Conservation (phyloP, 2,888 invertebrate genomes). For the Encarsia formosa region DNA sequence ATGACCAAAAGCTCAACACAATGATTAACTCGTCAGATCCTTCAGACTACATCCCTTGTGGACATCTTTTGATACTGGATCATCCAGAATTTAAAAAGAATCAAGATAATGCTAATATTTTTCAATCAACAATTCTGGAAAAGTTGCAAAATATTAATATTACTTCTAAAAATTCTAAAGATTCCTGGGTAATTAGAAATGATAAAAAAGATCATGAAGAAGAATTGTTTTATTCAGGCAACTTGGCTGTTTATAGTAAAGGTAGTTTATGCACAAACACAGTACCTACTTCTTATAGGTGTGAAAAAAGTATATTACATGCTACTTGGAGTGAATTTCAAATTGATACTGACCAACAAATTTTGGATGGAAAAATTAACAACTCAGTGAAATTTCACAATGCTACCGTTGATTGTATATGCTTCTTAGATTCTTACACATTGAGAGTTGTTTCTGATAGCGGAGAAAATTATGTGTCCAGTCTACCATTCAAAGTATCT, state of each 20-base stretch:
- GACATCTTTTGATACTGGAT: no score
- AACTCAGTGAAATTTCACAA: slow-evolving; percentile 54
- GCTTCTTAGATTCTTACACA: slow-evolving; percentile 71
- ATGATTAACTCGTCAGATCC: no score
- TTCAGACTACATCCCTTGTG: no score
- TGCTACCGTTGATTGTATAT: slow-evolving; percentile 63
- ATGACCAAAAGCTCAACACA: no score
- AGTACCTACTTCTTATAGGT: slow-evolving; percentile 64
- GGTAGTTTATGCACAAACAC: slow-evolving; percentile 40
- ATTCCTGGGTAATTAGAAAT: no score
- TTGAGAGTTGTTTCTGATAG: slow-evolving; percentile 73
- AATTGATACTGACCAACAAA: slow-evolving; percentile 52
- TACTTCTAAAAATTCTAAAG: no score
- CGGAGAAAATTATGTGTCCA: slow-evolving; percentile 79
- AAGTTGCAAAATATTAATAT: no score
- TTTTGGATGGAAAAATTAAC: slow-evolving; percentile 52
- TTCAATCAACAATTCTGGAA: no score
- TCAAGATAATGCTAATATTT: no score
- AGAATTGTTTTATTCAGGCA: slow-evolving; percentile 81
- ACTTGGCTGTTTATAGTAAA: slow-evolving; percentile 64
- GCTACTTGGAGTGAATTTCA: slow-evolving; percentile 70
- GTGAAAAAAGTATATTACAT: slow-evolving; percentile 77
- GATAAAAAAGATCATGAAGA: slow-evolving; percentile 58
- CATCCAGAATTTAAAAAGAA: no score
- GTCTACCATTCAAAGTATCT: slow-evolving; percentile 69